Evolutionary conservation across 2,797 vertebrate genomes (phyloP), one percentile per base, ranked within the genome.

Genomic region (Chelonia mydas): DNA sequence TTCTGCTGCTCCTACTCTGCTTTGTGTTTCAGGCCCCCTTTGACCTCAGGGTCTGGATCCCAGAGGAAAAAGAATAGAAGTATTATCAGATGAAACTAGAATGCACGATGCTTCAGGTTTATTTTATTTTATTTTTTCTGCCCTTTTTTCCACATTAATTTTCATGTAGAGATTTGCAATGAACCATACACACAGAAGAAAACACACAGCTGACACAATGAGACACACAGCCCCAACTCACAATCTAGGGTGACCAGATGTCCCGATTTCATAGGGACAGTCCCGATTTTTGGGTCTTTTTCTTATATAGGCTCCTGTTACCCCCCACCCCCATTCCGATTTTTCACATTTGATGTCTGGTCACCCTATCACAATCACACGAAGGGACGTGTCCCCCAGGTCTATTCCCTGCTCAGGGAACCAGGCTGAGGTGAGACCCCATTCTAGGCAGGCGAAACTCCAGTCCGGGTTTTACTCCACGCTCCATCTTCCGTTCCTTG

Each of bases 371-470:
- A 12, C 55, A n/a, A 11, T 21, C 5, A 37, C 65, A 37, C 61
- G 4, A 8, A 16, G 3, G 31, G 59, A 19, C 33, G 6, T 19
- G 61, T 65, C 16, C 33, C 9, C 33, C 17, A 2, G 17, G n/a
- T 4, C n/a, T 11, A 8, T 0, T n/a, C 31, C 31, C 16, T 68
- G 61, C 61, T 5, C n/a, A 68, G 16, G n/a, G 61, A 65, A n/a
- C 33, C 61, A 37, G 33, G n/a, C 17, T 11, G n/a, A 37, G 65
- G 17, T 0, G 8, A 2, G 0, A 41, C 16, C 2, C 74, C 82
- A 28, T 65, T 72, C 82, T 74, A 54, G 4, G 0, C 49, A n/a
- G 87, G 79, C 53, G 0, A 0, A 0, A 0, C 0, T 53, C 90
- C 95, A 2, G 0, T 1, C 90, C 97, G 2, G 72, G 27, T 79